Evolutionary conservation across 2,888 invertebrate genomes (phyloP).

Genomic region (Leptopilina drosophilae): DNA sequence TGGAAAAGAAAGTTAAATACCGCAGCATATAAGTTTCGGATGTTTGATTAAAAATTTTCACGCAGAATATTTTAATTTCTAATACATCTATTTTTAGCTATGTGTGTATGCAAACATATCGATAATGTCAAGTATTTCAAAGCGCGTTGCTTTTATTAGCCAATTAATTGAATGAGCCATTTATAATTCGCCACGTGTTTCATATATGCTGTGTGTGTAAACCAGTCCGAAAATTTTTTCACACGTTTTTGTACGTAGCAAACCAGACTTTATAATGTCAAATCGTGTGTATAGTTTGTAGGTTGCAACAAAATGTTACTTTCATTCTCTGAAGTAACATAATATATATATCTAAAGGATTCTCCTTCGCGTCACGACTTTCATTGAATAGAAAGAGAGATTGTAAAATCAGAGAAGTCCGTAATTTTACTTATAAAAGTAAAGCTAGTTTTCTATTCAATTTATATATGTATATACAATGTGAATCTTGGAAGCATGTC

Average conservation of each 20-base stretch:
- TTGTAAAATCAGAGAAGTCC: not conserved
- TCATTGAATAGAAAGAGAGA: not conserved
- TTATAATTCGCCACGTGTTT: constrained; percentile 1
- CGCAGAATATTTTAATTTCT: no score
- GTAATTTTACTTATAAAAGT: not conserved
- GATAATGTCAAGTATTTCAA: no score
- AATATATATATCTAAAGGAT: not conserved
- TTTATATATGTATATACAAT: not conserved
- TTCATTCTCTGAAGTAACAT: constrained; percentile 14
- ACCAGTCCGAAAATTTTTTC: constrained; percentile 9
- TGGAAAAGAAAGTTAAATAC: no score
- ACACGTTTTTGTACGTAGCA: not conserved
- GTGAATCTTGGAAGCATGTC: not conserved
- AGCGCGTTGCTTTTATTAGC: not conserved
- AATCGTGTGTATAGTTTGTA: not conserved
- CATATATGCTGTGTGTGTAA: not conserved
- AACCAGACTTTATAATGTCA: constrained; percentile 1
- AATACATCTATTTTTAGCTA: not conserved
- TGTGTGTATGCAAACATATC: not conserved
- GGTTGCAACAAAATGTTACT: constrained; percentile 18
- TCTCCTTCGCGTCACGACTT: constrained; percentile 7
- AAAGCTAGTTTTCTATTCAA: not conserved
- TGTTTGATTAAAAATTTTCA: no score
- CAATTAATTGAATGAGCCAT: not conserved
- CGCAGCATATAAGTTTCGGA: no score